These are phyloP conservation scores for Globodera rostochiensis DNA, from an alignment of 1,140 invertebrate species.

Conservation along the genomic window DNA sequence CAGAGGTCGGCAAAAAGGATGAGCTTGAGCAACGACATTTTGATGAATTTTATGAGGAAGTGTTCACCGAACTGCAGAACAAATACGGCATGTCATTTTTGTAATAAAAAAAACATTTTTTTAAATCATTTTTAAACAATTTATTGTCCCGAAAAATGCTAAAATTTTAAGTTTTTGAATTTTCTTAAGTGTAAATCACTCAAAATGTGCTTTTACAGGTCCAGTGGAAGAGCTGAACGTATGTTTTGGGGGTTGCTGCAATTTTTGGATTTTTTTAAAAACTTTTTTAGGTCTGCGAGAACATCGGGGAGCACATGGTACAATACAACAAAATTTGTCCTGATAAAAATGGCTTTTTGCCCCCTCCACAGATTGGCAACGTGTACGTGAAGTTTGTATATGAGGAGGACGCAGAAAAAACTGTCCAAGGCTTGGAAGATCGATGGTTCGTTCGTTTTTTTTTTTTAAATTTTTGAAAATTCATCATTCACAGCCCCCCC, in stretches of 20 bases:
- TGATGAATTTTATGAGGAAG: conserved; percentile 99
- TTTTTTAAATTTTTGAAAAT: no score
- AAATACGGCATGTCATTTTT: conserved; percentile 9
- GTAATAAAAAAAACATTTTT: not conserved
- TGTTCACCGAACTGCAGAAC: conserved; percentile 66
- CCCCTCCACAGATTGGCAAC: conserved; percentile 40
- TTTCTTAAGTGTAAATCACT: no score
- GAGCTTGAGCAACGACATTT: conserved; percentile 98
- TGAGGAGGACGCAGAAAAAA: conserved; percentile 96
- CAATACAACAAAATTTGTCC: not conserved
- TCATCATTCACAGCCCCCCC: not conserved
- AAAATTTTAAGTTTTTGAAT: no score
- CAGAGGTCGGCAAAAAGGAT: conserved; percentile 73
- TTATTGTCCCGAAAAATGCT: no score
- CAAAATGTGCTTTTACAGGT: not conserved
- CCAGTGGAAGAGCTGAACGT: conserved; percentile 39
- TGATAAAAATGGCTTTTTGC: not conserved
- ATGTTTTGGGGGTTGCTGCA: not conserved
- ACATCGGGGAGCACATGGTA: conserved; percentile 88
- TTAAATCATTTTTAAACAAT: no score
- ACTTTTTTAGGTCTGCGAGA: conserved; percentile 80
- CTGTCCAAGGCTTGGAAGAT: conserved; percentile 93
- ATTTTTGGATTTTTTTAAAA: not conserved
- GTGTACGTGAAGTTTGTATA: conserved; percentile 77
- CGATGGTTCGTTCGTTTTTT: conserved; percentile 74